phyloP scores from a whole-genome alignment of 1,140 invertebrate genomes.

The Pomacea maculata region DNA sequence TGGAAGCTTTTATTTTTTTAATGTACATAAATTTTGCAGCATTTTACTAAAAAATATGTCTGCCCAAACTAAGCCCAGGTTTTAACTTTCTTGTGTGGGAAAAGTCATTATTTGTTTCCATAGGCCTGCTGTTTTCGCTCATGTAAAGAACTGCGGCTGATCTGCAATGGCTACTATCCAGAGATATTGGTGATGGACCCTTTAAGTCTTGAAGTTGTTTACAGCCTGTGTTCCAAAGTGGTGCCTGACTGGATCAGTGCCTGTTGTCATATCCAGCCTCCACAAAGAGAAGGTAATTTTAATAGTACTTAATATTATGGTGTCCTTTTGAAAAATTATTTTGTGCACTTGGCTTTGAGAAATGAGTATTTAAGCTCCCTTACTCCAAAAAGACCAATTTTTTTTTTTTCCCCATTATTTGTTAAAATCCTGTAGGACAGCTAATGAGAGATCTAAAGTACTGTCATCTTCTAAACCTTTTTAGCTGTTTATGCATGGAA shows the following conservation, averaged over 20 bases:
- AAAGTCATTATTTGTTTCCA: slow-evolving; percentile 12
- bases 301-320: neutral
- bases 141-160: slow-evolving; percentile 81
- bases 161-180: slow-evolving; percentile 97
- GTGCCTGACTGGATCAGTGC: slow-evolving; percentile 99
- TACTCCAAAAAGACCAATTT: no score
- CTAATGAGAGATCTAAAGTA: no score
- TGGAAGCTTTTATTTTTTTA: no score
- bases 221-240: slow-evolving; percentile 90
- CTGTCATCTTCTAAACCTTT: no score
- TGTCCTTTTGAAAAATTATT: no score
- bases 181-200: slow-evolving; percentile 98
- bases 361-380: no score
- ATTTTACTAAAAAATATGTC: no score
- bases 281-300: slow-evolving; percentile 64
- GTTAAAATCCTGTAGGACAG: no score
- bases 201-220: slow-evolving; percentile 91
- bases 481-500: neutral
- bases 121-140: slow-evolving; percentile 86
- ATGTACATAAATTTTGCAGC: no score
- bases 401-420: no score
- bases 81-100: slow-evolving; percentile 1
- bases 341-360: no score
- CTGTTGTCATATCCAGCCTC: slow-evolving; percentile 89
- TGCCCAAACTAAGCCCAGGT: no score